These are phyloP conservation scores for Acrobasis repandana DNA, from an alignment of 2,888 invertebrate species.

Conservation along the genomic window DNA sequence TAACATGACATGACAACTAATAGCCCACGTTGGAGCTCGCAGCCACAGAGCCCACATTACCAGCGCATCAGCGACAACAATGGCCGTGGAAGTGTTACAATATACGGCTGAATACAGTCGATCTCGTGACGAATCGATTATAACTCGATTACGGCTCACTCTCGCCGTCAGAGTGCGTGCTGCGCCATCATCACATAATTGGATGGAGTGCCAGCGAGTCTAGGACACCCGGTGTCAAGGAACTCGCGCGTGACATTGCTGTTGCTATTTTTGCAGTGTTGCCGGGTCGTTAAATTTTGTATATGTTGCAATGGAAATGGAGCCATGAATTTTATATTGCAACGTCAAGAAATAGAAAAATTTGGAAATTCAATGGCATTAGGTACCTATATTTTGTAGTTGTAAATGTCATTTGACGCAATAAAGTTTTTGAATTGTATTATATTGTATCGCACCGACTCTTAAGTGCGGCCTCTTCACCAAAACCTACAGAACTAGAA, in stretches of 20 bases:
- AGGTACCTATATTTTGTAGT: no score
- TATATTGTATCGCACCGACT: no score
- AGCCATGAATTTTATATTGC: no score
- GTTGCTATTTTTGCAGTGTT: constrained; percentile 10
- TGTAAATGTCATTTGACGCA: no score
- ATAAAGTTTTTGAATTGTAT: no score
- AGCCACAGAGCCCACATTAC: background rate
- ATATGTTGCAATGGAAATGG: no score
- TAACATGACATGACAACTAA: background rate
- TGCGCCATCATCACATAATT: constrained; percentile 24
- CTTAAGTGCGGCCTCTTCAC: no score
- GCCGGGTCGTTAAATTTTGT: background rate
- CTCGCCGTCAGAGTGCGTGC: constrained; percentile 24
- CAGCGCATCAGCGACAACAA: background rate
- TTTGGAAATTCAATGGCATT: no score
- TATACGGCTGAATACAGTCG: constrained; percentile 28
- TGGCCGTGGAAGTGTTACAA: constrained; percentile 6
- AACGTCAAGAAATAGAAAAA: no score
- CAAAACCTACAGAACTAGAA: no score
- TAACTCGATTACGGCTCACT: constrained; percentile 57
- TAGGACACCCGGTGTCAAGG: constrained; percentile 26
- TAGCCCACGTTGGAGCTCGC: background rate
- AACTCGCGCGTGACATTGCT: constrained; percentile 29
- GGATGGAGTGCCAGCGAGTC: constrained; percentile 23
- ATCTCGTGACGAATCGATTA: constrained; percentile 60